phyloP scores from a whole-genome alignment of 2,113 vertebrate genomes.

The Epinephelus lanceolatus region DNA sequence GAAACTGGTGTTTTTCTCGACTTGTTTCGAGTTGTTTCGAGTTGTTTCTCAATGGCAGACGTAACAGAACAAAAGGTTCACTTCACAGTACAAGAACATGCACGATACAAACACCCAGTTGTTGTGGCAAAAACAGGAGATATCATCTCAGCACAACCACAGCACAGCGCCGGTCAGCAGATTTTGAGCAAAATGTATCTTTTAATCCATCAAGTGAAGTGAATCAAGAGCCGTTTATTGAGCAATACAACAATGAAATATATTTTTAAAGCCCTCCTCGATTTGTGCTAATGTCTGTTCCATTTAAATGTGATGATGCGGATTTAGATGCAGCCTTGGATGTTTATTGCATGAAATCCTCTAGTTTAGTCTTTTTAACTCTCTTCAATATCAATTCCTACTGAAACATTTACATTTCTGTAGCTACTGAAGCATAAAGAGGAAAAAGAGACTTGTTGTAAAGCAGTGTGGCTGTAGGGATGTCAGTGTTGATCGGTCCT shows the following conservation, averaged over 20 bases:
- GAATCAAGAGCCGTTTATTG: slow-evolving; percentile 7
- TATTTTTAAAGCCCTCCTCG: slow-evolving; percentile 6
- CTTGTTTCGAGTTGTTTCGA: not conserved
- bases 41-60: not conserved
- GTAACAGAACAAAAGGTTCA: slow-evolving; percentile 6
- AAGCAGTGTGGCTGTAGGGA: not conserved
- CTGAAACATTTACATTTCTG: slow-evolving; percentile 1
- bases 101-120: not conserved
- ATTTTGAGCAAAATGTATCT: slow-evolving; percentile 1
- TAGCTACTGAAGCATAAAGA: not conserved
- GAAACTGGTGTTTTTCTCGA: not conserved
- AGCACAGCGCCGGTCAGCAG: not conserved
- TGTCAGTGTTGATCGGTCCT: not conserved
- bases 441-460: not conserved
- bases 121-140: slow-evolving; percentile 2
- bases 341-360: not conserved
- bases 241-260: not conserved
- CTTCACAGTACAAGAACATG: not conserved
- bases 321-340: not conserved
- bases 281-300: not conserved
- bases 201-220: slow-evolving; percentile 8
- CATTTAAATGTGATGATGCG: slow-evolving; percentile 2
- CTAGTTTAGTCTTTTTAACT: not conserved
- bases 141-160: slow-evolving; percentile 5
- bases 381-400: not conserved